Percentiles rank a stretch among this genome's conserved stretches.
Evolutionary conservation across 2,888 invertebrate genomes (phyloP).

Genomic region (Didymodactylos carnosus): DNA sequence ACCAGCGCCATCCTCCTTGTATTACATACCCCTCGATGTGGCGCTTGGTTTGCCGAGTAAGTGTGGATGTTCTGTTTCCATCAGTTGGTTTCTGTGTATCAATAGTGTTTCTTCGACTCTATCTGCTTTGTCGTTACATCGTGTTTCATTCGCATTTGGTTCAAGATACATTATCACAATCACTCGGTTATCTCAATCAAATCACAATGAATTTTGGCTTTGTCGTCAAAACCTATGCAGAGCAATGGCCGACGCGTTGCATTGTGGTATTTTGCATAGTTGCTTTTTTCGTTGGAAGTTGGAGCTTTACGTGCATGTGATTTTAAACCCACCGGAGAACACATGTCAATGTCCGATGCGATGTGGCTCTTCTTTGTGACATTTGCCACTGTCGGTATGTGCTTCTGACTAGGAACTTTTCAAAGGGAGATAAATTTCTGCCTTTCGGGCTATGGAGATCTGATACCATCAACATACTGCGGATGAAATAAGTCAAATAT

Average conservation of each 20-base stretch:
- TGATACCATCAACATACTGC: conserved; percentile 31
- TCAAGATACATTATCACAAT: conserved; percentile 31
- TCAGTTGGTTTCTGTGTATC: no score
- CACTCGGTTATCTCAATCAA: conserved; percentile 52
- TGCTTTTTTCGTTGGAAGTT: conserved; percentile 25
- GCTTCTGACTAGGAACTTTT: background rate
- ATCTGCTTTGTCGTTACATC: conserved; percentile 19
- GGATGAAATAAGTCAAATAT: conserved; percentile 30
- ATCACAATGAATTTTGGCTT: conserved; percentile 75
- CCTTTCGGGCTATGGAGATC: conserved; percentile 27
- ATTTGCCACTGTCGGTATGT: conserved; percentile 29
- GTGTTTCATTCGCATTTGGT: conserved; percentile 30
- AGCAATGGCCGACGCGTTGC: conserved; percentile 29
- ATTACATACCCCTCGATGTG: background rate
- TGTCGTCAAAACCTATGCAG: conserved; percentile 33
- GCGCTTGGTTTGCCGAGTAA: background rate
- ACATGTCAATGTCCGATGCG: conserved; percentile 27
- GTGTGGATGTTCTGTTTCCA: background rate
- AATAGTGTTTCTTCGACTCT: background rate
- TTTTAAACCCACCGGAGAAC: conserved; percentile 20
- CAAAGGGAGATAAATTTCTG: background rate
- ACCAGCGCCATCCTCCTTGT: background rate
- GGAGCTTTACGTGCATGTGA: conserved; percentile 29
- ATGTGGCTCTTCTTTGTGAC: conserved; percentile 34
- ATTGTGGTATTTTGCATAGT: conserved; percentile 24